Evolutionary conservation across 2,113 vertebrate species (phyloP).

Genomic region (Corynorhinus townsendii): DNA sequence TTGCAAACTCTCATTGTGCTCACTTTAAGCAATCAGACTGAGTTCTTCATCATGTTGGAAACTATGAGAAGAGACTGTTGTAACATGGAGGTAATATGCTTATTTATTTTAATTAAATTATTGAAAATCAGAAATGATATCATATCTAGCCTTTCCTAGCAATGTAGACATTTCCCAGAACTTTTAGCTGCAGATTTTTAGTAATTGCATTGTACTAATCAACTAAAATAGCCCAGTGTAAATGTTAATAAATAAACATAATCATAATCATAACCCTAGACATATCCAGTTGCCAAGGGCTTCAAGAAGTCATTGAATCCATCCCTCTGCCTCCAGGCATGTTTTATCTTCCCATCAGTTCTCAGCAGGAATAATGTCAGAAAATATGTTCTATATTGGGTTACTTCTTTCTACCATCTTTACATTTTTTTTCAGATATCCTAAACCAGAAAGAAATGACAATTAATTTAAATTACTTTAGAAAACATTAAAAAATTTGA

Average conservation of each 20-base stretch:
- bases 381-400: background rate
- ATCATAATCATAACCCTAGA: conserved; percentile 62
- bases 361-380: background rate
- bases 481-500: conserved; percentile 2
- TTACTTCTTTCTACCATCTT: background rate
- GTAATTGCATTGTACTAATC: conserved; percentile 77
- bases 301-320: conserved; percentile 18
- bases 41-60: conserved; percentile 36
- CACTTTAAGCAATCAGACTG: conserved; percentile 46
- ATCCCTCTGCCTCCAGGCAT: conserved; percentile 9
- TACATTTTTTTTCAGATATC: background rate
- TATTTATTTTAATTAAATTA: conserved; percentile 74
- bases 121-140: conserved; percentile 75
- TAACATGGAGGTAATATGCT: conserved; percentile 62
- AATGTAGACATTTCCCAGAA: conserved; percentile 72
- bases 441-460: background rate
- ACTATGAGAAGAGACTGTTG: conserved; percentile 31
- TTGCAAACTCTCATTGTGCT: background rate
- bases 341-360: background rate
- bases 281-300: conserved; percentile 52
- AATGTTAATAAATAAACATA: conserved; percentile 74
- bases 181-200: conserved; percentile 70
- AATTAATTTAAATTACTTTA: conserved; percentile 27
- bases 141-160: conserved; percentile 72
- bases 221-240: conserved; percentile 70